Conservation (phyloP, 35 echinoderm and acorn worm genomes). For the Stichopus chloronotus region DNA sequence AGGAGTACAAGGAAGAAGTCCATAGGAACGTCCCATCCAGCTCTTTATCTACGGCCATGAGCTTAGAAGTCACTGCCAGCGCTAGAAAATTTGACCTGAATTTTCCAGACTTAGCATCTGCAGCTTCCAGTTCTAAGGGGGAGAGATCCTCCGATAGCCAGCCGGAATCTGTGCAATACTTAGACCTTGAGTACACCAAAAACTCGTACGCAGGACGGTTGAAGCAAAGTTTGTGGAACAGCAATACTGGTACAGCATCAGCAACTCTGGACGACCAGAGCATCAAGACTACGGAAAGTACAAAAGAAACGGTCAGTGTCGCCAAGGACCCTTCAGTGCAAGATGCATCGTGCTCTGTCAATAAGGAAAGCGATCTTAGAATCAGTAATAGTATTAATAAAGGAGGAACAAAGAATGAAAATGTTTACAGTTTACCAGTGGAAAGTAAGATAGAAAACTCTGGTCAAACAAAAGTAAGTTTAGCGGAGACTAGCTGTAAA, state of each 20-base stretch:
- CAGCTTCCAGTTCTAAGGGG: background rate
- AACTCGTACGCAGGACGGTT: slow-evolving; percentile 40
- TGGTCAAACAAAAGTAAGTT: background rate
- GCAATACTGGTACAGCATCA: background rate
- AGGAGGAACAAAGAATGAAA: background rate
- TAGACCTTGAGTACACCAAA: slow-evolving; percentile 37
- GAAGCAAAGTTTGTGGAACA: slow-evolving; percentile 39
- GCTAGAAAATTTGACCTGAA: slow-evolving; percentile 34
- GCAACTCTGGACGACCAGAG: background rate
- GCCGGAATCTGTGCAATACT: slow-evolving; percentile 45
- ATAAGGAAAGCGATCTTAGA: background rate
- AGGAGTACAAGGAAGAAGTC: background rate
- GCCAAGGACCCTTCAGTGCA: background rate
- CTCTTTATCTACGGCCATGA: slow-evolving; percentile 41
- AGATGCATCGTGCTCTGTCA: background rate
- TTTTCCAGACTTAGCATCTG: slow-evolving; percentile 20
- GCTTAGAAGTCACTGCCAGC: slow-evolving; percentile 20
- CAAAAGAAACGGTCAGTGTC: background rate
- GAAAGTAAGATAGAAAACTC: background rate
- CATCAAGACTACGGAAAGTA: slow-evolving; percentile 34
- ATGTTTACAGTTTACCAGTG: too few relatives aligned
- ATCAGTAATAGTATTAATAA: background rate
- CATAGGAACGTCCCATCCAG: background rate
- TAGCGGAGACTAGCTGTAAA: background rate
- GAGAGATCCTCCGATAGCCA: background rate